Conservation (phyloP, 2,888 invertebrate genomes). For the Acleris sparsana region DNA sequence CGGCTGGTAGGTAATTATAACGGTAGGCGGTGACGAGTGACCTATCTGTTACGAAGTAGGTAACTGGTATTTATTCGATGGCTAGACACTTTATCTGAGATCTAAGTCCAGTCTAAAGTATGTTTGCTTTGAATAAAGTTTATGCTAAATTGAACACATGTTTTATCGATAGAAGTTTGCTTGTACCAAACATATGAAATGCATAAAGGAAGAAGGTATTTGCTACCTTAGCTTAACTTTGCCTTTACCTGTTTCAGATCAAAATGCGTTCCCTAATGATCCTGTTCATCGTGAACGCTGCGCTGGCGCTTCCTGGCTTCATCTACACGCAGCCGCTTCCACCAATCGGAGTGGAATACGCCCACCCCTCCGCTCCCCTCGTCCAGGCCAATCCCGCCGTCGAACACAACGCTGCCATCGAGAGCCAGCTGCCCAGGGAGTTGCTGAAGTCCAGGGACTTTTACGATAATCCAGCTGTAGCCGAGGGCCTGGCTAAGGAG, state of each 20-base stretch:
- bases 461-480: conserved; percentile 90
- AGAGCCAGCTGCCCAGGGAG: conserved; percentile 88
- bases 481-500: conserved; percentile 88
- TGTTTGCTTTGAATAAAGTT: too few relatives aligned
- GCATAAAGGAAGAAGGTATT: too few relatives aligned
- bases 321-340: conserved; percentile 74
- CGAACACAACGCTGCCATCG: conserved; percentile 87
- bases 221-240: too few relatives aligned
- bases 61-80: not conserved
- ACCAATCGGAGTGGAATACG: conserved; percentile 78
- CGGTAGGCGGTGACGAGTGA: too few relatives aligned
- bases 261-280: conserved; percentile 65
- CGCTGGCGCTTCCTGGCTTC: conserved; percentile 74
- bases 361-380: conserved; percentile 56
- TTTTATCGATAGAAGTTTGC: too few relatives aligned
- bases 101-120: too few relatives aligned
- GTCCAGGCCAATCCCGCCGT: conserved; percentile 88
- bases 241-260: conserved; percentile 43
- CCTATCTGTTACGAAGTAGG: too few relatives aligned
- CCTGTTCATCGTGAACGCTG: conserved; percentile 63
- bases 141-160: too few relatives aligned
- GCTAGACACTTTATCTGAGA: not conserved
- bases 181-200: too few relatives aligned
- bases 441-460: conserved; percentile 86
- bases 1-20: too few relatives aligned